Conservation (phyloP, 2,888 invertebrate species). For the Troides aeacus region DNA sequence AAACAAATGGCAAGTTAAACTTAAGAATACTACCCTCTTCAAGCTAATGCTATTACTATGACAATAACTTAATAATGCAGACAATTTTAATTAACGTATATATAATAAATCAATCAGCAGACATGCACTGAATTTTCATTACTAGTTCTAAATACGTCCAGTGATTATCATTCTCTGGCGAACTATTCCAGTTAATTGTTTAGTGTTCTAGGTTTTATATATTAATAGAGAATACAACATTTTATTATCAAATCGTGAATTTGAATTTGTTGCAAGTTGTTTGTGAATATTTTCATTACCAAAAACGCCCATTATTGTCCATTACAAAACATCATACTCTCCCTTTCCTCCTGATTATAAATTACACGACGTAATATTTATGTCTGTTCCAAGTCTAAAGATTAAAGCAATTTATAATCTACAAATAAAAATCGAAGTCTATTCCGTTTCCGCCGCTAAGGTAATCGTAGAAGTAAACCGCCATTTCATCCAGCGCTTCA, state of each 20-base stretch:
- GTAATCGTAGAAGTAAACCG: slow-evolving; percentile 82
- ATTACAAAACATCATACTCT: background rate
- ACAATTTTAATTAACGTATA: no score
- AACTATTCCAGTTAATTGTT: background rate
- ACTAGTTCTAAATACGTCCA: background rate
- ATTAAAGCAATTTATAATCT: slow-evolving; percentile 37
- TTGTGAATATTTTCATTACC: background rate
- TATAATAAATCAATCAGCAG: no score
- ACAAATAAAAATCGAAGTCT: slow-evolving; percentile 77
- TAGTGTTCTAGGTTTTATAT: background rate
- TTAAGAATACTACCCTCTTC: slow-evolving; percentile 21
- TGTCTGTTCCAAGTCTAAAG: slow-evolving; percentile 21
- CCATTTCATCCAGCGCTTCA: slow-evolving; percentile 79
- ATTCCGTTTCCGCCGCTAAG: slow-evolving; percentile 80
- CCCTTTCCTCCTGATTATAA: background rate
- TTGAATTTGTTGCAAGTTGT: no score
- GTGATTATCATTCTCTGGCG: background rate
- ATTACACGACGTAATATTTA: background rate
- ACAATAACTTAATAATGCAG: slow-evolving; percentile 1
- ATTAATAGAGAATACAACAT: background rate
- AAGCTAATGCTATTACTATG: slow-evolving; percentile 6
- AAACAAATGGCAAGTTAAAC: slow-evolving; percentile 20
- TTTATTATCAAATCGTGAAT: background rate
- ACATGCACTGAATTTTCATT: no score
- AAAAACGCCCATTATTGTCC: background rate